phyloP scores from a whole-genome alignment of 2,888 invertebrate genomes.

The Disparrhopalites patrizii region DNA sequence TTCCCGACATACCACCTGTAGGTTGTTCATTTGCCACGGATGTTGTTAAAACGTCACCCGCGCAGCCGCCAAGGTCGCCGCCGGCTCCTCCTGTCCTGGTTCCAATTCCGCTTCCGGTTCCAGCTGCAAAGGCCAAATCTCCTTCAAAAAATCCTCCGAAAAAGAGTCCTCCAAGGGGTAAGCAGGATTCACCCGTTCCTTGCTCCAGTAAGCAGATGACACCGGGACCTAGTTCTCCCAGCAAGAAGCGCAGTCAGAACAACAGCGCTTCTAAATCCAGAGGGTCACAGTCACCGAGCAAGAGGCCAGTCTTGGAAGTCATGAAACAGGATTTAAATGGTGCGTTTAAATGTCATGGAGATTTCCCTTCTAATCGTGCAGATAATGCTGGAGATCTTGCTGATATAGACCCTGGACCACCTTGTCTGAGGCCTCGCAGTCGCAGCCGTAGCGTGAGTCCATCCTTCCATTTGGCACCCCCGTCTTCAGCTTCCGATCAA shows the following conservation, averaged over 20 bases:
- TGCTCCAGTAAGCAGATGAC: background rate
- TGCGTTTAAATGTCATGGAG: background rate
- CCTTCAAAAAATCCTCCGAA: background rate
- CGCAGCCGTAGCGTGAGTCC: slow-evolving; percentile 18
- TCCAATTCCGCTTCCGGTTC: too few relatives aligned
- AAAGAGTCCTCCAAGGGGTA: background rate
- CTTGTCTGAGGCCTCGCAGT: background rate
- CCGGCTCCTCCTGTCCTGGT: too few relatives aligned
- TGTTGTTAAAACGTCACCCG: background rate
- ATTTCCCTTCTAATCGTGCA: background rate
- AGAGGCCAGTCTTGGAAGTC: background rate
- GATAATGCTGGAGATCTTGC: background rate
- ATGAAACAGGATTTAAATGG: background rate
- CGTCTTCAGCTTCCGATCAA: background rate
- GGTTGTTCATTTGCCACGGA: background rate
- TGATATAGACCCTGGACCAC: slow-evolving; percentile 4
- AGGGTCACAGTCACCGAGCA: background rate
- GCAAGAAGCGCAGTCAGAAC: background rate
- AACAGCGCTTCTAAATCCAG: background rate
- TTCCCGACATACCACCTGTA: background rate
- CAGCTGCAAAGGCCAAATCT: background rate
- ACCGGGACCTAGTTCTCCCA: background rate
- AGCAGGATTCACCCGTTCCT: background rate
- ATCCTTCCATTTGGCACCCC: slow-evolving; percentile 15
- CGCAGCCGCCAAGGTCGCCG: too few relatives aligned